Conservation (phyloP, 2,888 invertebrate species). For the Arenicola marina region DNA sequence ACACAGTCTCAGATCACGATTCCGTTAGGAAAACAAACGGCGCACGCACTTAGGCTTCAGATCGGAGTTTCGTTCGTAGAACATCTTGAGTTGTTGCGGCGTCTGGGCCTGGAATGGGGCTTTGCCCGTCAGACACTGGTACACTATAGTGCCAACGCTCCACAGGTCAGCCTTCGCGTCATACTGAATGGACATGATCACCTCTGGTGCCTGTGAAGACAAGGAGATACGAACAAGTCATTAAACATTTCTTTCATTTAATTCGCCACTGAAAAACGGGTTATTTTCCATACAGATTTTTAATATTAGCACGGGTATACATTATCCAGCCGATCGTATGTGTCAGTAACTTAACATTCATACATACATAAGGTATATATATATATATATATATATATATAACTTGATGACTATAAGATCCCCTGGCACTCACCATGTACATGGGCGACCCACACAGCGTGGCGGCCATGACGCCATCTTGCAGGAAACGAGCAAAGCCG, state of each 20-base stretch:
- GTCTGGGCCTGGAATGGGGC: conserved; percentile 98
- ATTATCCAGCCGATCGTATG: too few relatives aligned
- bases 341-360: too few relatives aligned
- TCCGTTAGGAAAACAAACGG: not conserved
- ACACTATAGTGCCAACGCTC: conserved; percentile 98
- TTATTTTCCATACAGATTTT: too few relatives aligned
- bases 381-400: too few relatives aligned
- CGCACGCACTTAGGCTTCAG: conserved; percentile 60
- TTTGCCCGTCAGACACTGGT: conserved; percentile 96
- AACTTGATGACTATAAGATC: too few relatives aligned
- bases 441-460: conserved; percentile 99
- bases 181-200: conserved; percentile 98
- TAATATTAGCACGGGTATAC: too few relatives aligned
- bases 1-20: too few relatives aligned
- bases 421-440: conserved; percentile 89
- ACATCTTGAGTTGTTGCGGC: conserved; percentile 94
- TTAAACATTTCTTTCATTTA: too few relatives aligned
- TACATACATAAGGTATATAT: too few relatives aligned
- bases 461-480: conserved; percentile 99
- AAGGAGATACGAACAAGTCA: too few relatives aligned
- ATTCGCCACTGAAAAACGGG: too few relatives aligned
- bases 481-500: conserved; percentile 97
- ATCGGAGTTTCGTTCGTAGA: conserved; percentile 86
- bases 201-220: conserved; percentile 91
- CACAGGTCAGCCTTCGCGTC: conserved; percentile 99